Conservation (phyloP, 2,888 invertebrate species). For the Beris morrisii region DNA sequence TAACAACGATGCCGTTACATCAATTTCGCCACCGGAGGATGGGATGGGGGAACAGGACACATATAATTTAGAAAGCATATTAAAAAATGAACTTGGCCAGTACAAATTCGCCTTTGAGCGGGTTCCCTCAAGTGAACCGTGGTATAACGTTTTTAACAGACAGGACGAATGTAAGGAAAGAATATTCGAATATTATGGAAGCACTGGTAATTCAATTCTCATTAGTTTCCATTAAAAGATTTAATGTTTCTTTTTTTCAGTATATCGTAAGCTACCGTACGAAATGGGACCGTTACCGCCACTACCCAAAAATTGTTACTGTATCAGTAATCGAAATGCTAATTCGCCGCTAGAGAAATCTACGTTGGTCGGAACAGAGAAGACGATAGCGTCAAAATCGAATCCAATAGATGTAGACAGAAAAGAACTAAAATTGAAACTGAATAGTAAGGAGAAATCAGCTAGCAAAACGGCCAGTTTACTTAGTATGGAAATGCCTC, state of each 20-base stretch:
- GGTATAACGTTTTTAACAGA: slow-evolving; percentile 77
- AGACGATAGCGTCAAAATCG: too few species aligned
- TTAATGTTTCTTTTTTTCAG: slow-evolving; percentile 36
- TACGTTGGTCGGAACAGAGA: too few species aligned
- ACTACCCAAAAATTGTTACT: slow-evolving; percentile 58
- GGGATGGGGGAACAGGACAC: slow-evolving; percentile 52
- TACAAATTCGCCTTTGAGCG: slow-evolving; percentile 75
- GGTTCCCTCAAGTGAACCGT: slow-evolving; percentile 72
- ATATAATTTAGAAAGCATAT: slow-evolving; percentile 14
- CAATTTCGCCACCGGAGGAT: slow-evolving; percentile 50
- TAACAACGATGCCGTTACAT: neutral
- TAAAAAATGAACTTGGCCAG: slow-evolving; percentile 46
- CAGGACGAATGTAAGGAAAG: slow-evolving; percentile 73
- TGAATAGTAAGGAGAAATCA: slow-evolving; percentile 37
- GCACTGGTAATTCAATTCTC: slow-evolving; percentile 41
- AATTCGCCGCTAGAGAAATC: too few species aligned
- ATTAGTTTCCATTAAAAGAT: neutral
- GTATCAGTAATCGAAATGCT: neutral
- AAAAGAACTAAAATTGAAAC: slow-evolving; percentile 38
- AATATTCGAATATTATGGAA: slow-evolving; percentile 59
- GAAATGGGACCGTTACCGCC: slow-evolving; percentile 70
- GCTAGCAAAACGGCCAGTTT: slow-evolving; percentile 41
- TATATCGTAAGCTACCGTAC: slow-evolving; percentile 65
- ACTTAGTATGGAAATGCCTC: slow-evolving; percentile 57
- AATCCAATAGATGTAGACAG: neutral